Evolutionary conservation across 2,888 invertebrate species (phyloP).

Genomic region (Amphipyra tragopoginis): DNA sequence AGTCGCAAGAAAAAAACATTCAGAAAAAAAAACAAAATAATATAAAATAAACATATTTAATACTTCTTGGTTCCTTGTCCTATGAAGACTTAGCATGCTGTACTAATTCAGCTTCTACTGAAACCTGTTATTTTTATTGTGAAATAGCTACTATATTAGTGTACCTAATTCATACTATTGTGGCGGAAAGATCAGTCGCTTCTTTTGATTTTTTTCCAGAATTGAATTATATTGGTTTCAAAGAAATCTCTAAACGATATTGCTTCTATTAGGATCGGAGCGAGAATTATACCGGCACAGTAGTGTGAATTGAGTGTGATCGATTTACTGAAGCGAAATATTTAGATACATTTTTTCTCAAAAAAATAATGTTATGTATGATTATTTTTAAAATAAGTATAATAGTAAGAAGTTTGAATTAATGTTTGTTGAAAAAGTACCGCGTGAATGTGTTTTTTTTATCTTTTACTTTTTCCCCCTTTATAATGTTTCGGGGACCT

Average conservation of each 20-base stretch:
- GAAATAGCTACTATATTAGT: background rate
- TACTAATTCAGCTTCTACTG: constrained; percentile 10
- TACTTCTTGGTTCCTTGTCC: constrained; percentile 59
- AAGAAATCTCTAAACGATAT: no score
- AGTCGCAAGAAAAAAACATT: constrained; percentile 71
- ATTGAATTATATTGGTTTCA: no score
- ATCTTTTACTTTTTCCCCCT: no score
- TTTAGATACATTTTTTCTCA: background rate
- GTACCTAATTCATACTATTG: constrained; percentile 13
- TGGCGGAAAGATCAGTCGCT: background rate
- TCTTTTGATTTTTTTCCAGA: no score
- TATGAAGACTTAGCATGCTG: constrained; percentile 50
- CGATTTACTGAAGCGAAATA: background rate
- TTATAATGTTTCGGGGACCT: no score
- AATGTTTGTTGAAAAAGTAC: no score
- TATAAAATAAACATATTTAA: constrained; percentile 52
- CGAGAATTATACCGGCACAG: background rate
- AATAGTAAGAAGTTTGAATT: no score
- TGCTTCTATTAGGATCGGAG: no score
- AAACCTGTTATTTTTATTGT: constrained; percentile 5
- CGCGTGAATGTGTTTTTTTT: no score
- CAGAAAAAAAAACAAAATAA: constrained; percentile 66
- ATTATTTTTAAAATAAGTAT: no score
- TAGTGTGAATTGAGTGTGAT: constrained; percentile 1
- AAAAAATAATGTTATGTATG: no score